phyloP scores from a whole-genome alignment of 2,888 invertebrate genomes.

The Malacosoma neustria region DNA sequence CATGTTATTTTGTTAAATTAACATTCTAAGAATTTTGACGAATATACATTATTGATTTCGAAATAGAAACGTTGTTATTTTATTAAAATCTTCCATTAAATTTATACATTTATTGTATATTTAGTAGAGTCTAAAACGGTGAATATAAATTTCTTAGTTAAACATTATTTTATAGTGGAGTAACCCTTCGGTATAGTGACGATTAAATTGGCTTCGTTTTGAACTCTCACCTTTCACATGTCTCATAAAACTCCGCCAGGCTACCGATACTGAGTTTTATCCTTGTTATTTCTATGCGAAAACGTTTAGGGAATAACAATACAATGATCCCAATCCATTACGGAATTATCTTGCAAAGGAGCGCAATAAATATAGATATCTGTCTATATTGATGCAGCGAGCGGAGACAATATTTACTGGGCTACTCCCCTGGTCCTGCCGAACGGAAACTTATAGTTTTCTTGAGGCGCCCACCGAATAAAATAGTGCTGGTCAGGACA shows the following conservation, averaged over 20 bases:
- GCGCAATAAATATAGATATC: slow-evolving; percentile 67
- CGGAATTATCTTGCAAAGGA: slow-evolving; percentile 62
- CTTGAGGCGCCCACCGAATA: slow-evolving; percentile 73
- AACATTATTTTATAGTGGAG: neutral
- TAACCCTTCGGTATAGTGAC: slow-evolving; percentile 8
- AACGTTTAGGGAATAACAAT: slow-evolving; percentile 28
- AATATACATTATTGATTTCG: too few relatives aligned
- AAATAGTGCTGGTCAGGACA: slow-evolving; percentile 68
- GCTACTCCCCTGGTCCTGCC: slow-evolving; percentile 67
- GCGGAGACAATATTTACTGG: slow-evolving; percentile 72
- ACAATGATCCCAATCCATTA: slow-evolving; percentile 64
- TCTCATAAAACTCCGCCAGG: neutral
- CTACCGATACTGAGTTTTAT: neutral
- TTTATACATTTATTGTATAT: too few relatives aligned
- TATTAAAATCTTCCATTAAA: too few relatives aligned
- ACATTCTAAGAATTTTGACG: too few relatives aligned
- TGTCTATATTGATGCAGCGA: slow-evolving; percentile 63
- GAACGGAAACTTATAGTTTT: slow-evolving; percentile 74
- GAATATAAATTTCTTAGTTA: too few relatives aligned
- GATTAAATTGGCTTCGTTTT: slow-evolving; percentile 58
- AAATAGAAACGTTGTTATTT: too few relatives aligned
- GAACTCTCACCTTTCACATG: slow-evolving; percentile 9
- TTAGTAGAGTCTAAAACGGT: too few relatives aligned
- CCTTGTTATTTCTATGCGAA: neutral
- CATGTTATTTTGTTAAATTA: too few relatives aligned